Base-by-base conservation (phyloP, 2,797 vertebrate species). In the Gephyroberyx darwinii region DNA sequence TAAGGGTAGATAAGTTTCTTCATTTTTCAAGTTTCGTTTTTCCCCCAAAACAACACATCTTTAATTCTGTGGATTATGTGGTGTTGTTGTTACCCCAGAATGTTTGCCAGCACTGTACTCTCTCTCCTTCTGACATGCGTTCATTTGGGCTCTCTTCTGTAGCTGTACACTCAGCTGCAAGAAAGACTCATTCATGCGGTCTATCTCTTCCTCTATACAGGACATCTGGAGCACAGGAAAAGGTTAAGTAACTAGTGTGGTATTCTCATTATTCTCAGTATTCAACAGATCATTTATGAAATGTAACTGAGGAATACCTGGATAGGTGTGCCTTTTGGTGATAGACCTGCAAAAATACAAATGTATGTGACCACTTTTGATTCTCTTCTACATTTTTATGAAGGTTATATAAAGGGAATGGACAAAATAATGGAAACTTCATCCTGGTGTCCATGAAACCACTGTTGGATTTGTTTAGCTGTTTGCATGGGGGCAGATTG, bases 171-270 rank as follows among this genome's bases (percentile, higher is more conserved):
- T 94, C 54, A 96, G 88, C 83, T 92, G 88, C 77, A 95, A 84
- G 84, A 95, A 96, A 14, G 91, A 91, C 57, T 96, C 89, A 48
- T 94, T 94, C 77, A 96, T 85, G 48, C 74, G 74, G 86, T 95
- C 94, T 75, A 95, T 79, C 62, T 88, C 90, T 55, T 94, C 89
- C 74, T 96, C 95, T 17, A 91, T n/a, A 70, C 85, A 87, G 26
- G 81, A 85, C 65, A 84, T 80, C 93, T 95, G 77, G 35, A 73
- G 67, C 0, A 53, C 10, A 70, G 37, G 47, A 72, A 63, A 71
- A 0, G 14, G 10, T 51, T 1, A 48, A 56, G 13, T 39, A 26
- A 45, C 5, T 17, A 13, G n/a, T 8, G 5, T 26, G 16, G 2
- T 41, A 4, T 60, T 55, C 14, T 51, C 5, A 26, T 26, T 17